Percentiles rank a stretch among this genome's conserved stretches.
Evolutionary conservation across 2,888 invertebrate species (phyloP).

Genomic region (Glaucopsyche alexis): DNA sequence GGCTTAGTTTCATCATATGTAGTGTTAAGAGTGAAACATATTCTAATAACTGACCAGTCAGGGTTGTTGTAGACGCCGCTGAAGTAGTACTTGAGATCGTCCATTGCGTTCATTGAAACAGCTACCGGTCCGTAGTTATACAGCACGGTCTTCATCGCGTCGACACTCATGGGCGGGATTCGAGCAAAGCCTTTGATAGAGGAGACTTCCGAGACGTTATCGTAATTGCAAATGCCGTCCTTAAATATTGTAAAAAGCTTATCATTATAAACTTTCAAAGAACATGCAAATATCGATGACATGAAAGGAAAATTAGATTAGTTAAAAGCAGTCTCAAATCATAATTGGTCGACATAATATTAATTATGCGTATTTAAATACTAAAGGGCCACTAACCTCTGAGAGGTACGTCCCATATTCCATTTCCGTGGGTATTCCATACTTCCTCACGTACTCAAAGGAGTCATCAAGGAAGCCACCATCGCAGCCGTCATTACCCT

Average conservation of each 20-base stretch:
- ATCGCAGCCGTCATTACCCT: conserved; percentile 45
- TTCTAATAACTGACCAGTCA: conserved; percentile 45
- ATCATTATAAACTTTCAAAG: too few species aligned
- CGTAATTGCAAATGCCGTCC: conserved; percentile 49
- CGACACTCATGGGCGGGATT: conserved; percentile 45
- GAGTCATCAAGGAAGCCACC: conserved; percentile 46
- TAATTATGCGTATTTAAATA: not conserved
- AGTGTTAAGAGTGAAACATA: too few species aligned
- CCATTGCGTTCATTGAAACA: conserved; percentile 44
- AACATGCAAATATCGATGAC: too few species aligned
- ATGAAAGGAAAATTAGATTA: too few species aligned
- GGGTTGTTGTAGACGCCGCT: conserved; percentile 53
- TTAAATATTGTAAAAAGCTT: conserved; percentile 33
- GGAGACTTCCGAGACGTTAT: conserved; percentile 47
- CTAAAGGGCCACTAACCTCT: conserved; percentile 40
- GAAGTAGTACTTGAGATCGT: conserved; percentile 44
- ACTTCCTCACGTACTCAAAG: conserved; percentile 45
- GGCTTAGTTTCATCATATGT: too few species aligned
- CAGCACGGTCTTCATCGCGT: conserved; percentile 50
- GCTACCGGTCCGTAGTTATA: conserved; percentile 53
- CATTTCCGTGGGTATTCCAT: conserved; percentile 50
- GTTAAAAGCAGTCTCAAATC: too few species aligned
- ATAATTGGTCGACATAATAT: too few species aligned
- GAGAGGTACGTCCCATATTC: conserved; percentile 52
- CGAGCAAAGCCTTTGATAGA: conserved; percentile 48